Base-by-base conservation (phyloP, 2,113 vertebrate species). In the Gobius niger region DNA sequence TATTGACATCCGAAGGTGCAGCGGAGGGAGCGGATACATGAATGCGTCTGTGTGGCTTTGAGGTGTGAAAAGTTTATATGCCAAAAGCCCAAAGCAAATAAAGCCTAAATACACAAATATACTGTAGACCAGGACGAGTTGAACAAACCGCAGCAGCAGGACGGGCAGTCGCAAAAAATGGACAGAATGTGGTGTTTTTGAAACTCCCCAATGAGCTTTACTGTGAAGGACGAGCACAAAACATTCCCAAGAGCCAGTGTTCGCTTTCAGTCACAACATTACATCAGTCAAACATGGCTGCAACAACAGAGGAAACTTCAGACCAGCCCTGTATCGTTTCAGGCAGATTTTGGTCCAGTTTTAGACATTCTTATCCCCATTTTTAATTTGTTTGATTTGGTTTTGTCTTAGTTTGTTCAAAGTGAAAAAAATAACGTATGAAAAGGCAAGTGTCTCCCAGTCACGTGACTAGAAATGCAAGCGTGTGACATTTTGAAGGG, bases 51-150 rank as follows among this genome's bases (percentile, higher is more conserved):
- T 53, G 62, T 65, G 64, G 60, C 65, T 63, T 62, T 44, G 47
- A 41, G 50, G 67, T 73, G 66, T 70, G 59, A 62, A 44, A 18
- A 12, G 49, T 64, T 49, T 44, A 44, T 0, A 24, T 9, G 49
- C 41, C 57, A 44, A 47, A 9, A 42, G n/a, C 41, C 24, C 63
- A 40, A 9, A 46, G 42, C 46, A 19, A 44, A 66, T 11, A 67
- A 41, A 24, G 52, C 46, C 60, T 51, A 13, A 40, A 63, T 47
- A 63, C 44, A 68, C 12, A 44, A 68, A 68, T 72, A 66, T 44
- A 79, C n/a, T 34, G 24, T 9, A 8, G 52, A 67, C 41, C 70
- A 63, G 63, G 62, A 72, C 72, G 44, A 47, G 72, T 24, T 57
- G 50, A 40, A 47, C 19, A 56, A 66, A 59, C 47, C 66, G 18